phyloP scores from a whole-genome alignment of 2,888 invertebrate genomes.

The Argynnis bischoffii region DNA sequence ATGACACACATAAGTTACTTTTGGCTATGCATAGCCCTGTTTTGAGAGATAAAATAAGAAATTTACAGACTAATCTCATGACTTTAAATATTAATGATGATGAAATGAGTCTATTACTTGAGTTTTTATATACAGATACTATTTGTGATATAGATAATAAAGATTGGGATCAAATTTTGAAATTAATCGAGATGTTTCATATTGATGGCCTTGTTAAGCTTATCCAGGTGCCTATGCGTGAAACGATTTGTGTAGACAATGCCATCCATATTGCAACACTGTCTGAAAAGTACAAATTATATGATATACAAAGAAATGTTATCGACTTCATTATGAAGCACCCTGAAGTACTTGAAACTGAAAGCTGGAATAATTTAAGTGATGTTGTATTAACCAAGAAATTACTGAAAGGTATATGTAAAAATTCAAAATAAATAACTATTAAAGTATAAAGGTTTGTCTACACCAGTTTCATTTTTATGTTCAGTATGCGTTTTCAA shows the following conservation, averaged over 20 bases:
- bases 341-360: conserved; percentile 57
- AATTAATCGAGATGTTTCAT: conserved; percentile 58
- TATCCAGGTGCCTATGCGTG: conserved; percentile 51
- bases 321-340: conserved; percentile 61
- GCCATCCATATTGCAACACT: conserved; percentile 61
- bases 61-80: conserved; percentile 42
- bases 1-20: conserved; percentile 61
- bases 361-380: conserved; percentile 60
- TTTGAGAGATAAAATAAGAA: conserved; percentile 54
- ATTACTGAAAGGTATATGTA: conserved; percentile 47
- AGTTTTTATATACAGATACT: conserved; percentile 66
- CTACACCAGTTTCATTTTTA: too few relatives aligned
- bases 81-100: conserved; percentile 56
- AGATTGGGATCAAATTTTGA: conserved; percentile 55
- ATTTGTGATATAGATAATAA: conserved; percentile 55
- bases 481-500: too few relatives aligned
- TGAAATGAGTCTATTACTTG: conserved; percentile 60
- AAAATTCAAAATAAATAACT: not conserved
- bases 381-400: conserved; percentile 64
- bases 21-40: conserved; percentile 63
- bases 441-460: not conserved
- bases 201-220: conserved; percentile 53
- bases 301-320: conserved; percentile 51
- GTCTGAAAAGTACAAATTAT: conserved; percentile 60
- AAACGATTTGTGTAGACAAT: conserved; percentile 59